Percentiles rank a stretch among this genome's conserved stretches.
Evolutionary conservation across 2,888 invertebrate species (phyloP).

Genomic region (Mimachlamys varia): DNA sequence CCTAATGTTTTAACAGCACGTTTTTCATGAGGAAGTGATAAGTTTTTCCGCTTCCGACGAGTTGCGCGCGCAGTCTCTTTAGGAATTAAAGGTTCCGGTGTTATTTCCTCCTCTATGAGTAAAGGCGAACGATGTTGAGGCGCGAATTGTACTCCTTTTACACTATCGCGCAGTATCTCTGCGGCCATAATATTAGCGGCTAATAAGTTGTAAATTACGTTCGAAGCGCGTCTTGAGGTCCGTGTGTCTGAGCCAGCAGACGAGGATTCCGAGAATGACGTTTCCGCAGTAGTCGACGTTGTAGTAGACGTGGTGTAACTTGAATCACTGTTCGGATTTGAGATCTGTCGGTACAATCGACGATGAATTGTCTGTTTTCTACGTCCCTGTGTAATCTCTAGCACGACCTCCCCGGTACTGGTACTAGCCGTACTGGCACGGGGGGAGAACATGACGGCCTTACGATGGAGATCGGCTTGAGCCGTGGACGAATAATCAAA

Average conservation of each 20-base stretch:
- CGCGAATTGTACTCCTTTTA: constrained; percentile 40
- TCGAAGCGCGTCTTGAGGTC: constrained; percentile 42
- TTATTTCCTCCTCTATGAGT: neutral
- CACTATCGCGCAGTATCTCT: constrained; percentile 42
- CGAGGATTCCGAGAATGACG: constrained; percentile 41
- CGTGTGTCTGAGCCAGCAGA: constrained; percentile 37
- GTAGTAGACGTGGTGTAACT: constrained; percentile 49
- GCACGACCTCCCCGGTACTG: constrained; percentile 38
- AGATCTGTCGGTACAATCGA: constrained; percentile 47
- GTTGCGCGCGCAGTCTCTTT: constrained; percentile 40
- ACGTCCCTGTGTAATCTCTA: constrained; percentile 46
- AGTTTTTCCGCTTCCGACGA: constrained; percentile 54
- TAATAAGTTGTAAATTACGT: constrained; percentile 47
- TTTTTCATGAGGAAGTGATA: constrained; percentile 74
- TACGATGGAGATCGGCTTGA: constrained; percentile 32
- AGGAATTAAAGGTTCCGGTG: constrained; percentile 38
- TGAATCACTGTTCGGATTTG: constrained; percentile 51
- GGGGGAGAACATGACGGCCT: constrained; percentile 40
- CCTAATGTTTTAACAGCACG: constrained; percentile 94
- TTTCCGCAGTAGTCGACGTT: constrained; percentile 42
- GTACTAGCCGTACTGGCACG: constrained; percentile 38
- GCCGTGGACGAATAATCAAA: constrained; percentile 22
- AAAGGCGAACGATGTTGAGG: constrained; percentile 31
- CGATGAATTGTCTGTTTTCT: constrained; percentile 50
- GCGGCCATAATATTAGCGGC: constrained; percentile 48